Evolutionary conservation across 2,888 invertebrate genomes (phyloP), one percentile per base, ranked within the genome.

Genomic region (Atrina japonica): DNA sequence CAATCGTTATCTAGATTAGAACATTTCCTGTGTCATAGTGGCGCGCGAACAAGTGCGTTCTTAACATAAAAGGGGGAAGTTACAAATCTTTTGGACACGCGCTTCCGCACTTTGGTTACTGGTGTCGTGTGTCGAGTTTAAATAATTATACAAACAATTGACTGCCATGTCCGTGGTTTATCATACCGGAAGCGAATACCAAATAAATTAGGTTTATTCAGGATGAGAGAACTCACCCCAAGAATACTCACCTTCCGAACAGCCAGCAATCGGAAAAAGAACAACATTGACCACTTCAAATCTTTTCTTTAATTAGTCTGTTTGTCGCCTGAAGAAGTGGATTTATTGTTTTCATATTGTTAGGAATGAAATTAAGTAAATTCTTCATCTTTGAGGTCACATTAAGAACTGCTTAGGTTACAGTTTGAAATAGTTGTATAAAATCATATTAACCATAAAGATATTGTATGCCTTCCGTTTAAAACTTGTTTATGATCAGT

Each of bases 41-140:
- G 56, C 56, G 56, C 40, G 35, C 35, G 40, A 60, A 29, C 45
- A 60, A 60, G 60, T 47, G 47, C 40, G 25, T 45, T 60, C 47
- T 29, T 29, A 29, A 45, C 60, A 56, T 56, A 35, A 56, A 60
- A 47, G 27, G 45, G 56, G 65, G 59, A 65, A 59, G 60, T 65
- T 58, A 40, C 59, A 66, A 72, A 72, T 72, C 71, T 61, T 43
- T 45, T 30, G 56, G 71, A 67, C 71, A 72, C 71, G 71, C 67
- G 71, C 52, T 72, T 72, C 71, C 71, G 61, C 49, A 23, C 58
- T 30, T 50, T 58, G 49, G 58, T 50, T 29, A 30, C 47, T 47
- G 67, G 71, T 70, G 66, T 72, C 71, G 71, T 67, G 71, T 72
- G 71, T 60, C 71, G 21, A 40, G 25, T 27, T 49, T 49, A 11